Evolutionary conservation across 2,113 vertebrate genomes (phyloP).

Genomic region (Haemorhous mexicanus): DNA sequence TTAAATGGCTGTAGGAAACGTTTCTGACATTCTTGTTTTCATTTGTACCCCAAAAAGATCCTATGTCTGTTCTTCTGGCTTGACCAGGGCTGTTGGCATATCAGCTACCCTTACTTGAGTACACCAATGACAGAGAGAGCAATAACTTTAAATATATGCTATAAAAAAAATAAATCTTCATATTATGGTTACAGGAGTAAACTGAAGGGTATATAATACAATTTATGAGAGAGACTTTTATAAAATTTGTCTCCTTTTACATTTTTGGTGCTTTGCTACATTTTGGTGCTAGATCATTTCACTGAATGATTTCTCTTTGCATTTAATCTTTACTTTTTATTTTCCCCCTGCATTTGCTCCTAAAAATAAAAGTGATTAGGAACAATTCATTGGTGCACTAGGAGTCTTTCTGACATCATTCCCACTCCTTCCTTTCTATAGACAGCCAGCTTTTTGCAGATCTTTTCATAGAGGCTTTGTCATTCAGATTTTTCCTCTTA

Average conservation of each 20-base stretch:
- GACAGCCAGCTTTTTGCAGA: background rate
- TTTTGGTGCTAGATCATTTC: background rate
- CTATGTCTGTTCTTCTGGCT: background rate
- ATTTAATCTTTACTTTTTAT: background rate
- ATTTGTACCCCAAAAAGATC: background rate
- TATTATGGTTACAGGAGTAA: background rate
- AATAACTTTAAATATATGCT: background rate
- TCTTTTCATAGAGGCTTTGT: background rate
- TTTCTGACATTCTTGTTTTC: background rate
- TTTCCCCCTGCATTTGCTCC: background rate
- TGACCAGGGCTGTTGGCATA: background rate
- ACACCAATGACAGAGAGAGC: background rate
- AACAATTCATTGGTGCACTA: background rate
- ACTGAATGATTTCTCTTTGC: background rate
- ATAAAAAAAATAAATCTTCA: background rate
- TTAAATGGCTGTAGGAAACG: background rate
- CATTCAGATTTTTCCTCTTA: background rate
- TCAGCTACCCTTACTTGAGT: background rate
- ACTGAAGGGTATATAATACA: background rate
- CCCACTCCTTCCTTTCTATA: background rate
- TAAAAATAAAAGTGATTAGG: slow-evolving; percentile 44
- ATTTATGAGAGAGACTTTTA: background rate
- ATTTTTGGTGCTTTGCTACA: background rate
- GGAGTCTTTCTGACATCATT: background rate
- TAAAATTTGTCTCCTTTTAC: background rate